phyloP scores from a whole-genome alignment of 2,888 invertebrate species.

The Rugalucina vietnamica region DNA sequence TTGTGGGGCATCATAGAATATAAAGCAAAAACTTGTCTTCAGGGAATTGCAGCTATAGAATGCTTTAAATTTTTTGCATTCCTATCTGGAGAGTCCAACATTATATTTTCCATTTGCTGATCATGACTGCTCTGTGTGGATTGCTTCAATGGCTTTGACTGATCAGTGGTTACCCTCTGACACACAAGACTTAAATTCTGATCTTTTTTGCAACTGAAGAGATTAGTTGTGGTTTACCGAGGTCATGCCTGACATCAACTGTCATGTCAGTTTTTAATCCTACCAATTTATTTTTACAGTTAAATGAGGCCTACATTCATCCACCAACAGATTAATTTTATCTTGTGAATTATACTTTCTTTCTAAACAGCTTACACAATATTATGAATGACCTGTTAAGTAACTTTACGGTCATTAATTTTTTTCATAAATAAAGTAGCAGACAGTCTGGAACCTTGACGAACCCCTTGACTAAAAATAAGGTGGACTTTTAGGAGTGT shows the following conservation, averaged over 20 bases:
- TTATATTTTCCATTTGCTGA: no score
- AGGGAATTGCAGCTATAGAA: no score
- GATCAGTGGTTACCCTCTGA: no score
- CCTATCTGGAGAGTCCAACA: no score
- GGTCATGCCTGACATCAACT: background rate
- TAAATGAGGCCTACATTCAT: background rate
- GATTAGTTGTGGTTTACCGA: background rate
- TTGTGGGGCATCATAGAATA: no score
- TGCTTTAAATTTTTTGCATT: no score
- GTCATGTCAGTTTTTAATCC: background rate
- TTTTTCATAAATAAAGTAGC: background rate
- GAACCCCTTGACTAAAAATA: background rate
- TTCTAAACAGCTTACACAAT: background rate
- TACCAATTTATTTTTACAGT: slow-evolving; percentile 1
- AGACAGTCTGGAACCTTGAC: background rate
- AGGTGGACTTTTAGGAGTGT: background rate
- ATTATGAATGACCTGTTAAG: background rate
- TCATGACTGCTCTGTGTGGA: no score
- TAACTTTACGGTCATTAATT: background rate
- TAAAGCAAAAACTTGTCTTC: no score
- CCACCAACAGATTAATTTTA: background rate
- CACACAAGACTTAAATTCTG: no score
- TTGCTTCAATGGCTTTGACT: no score
- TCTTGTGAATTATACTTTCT: background rate
- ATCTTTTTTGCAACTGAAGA: background rate